phyloP scores from a whole-genome alignment of 2,888 invertebrate species.

The Antitype chi region DNA sequence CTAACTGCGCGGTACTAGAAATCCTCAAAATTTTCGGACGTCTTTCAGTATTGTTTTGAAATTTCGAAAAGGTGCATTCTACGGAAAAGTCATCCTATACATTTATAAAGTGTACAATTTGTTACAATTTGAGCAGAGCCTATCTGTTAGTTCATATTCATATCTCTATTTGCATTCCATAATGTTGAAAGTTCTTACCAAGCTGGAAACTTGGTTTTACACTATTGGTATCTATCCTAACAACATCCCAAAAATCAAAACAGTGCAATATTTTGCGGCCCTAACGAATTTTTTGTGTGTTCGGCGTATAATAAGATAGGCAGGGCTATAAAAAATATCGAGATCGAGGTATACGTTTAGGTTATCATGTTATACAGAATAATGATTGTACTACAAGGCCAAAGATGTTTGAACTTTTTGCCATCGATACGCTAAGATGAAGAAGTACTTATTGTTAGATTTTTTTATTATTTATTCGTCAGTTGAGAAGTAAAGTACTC shows the following conservation, averaged over 20 bases:
- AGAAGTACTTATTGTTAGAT: not conserved
- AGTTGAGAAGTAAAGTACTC: constrained; percentile 44
- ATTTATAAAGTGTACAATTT: too few relatives aligned
- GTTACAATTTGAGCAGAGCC: too few relatives aligned
- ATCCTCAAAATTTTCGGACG: not conserved
- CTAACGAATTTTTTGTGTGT: not conserved
- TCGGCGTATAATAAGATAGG: not conserved
- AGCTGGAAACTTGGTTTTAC: not conserved
- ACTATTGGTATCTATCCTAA: not conserved
- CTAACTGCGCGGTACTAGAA: not conserved
- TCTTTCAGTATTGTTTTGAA: not conserved
- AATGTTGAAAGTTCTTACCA: too few relatives aligned
- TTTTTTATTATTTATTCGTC: not conserved
- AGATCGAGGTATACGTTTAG: not conserved
- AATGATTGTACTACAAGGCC: not conserved
- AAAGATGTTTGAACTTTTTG: too few relatives aligned
- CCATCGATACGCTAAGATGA: too few relatives aligned
- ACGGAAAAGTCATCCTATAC: too few relatives aligned
- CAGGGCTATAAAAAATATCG: not conserved
- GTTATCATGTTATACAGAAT: not conserved
- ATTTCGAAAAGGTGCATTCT: too few relatives aligned
- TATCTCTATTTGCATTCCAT: too few relatives aligned
- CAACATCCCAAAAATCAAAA: not conserved
- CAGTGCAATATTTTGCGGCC: not conserved
- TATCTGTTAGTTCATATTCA: too few relatives aligned